A percentile compares a stretch with the other conserved stretches of the same genome.
phyloP scores from a whole-genome alignment of 2,888 invertebrate species.

The Orchesellides sinensis region DNA sequence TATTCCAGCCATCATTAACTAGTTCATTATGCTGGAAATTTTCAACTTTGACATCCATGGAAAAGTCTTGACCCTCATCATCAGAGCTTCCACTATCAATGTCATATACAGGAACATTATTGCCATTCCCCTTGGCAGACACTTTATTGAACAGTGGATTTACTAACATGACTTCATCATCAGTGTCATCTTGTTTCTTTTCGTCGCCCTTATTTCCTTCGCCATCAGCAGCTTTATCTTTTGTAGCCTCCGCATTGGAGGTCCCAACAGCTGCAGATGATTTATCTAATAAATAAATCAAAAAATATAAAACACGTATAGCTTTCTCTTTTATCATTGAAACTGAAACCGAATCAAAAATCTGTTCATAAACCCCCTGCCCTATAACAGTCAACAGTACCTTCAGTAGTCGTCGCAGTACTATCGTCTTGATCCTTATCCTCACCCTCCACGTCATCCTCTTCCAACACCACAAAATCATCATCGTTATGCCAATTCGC shows the following conservation, averaged over 20 bases:
- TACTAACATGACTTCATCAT: conserved; percentile 13
- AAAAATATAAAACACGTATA: too few relatives aligned
- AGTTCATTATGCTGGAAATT: conserved; percentile 5
- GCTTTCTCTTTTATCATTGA: too few relatives aligned
- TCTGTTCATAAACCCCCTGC: too few relatives aligned
- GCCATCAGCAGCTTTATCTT: background rate
- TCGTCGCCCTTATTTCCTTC: background rate
- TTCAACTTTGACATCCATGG: conserved; percentile 23
- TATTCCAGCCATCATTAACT: background rate
- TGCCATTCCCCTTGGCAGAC: background rate
- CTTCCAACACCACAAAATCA: background rate
- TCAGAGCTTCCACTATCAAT: conserved; percentile 16
- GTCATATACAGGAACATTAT: conserved; percentile 17
- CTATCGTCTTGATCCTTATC: background rate
- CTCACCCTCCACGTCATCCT: background rate
- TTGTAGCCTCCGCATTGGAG: background rate
- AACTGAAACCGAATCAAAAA: too few relatives aligned
- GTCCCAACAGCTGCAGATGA: too few relatives aligned
- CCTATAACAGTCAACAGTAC: background rate
- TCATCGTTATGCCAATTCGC: background rate
- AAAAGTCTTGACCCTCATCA: conserved; percentile 25
- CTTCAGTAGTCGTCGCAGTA: background rate
- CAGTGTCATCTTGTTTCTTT: background rate
- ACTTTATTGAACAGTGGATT: conserved; percentile 37
- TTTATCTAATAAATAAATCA: too few relatives aligned